Evolutionary conservation across 2,888 invertebrate genomes (phyloP).

Genomic region (Tachina grossa): DNA sequence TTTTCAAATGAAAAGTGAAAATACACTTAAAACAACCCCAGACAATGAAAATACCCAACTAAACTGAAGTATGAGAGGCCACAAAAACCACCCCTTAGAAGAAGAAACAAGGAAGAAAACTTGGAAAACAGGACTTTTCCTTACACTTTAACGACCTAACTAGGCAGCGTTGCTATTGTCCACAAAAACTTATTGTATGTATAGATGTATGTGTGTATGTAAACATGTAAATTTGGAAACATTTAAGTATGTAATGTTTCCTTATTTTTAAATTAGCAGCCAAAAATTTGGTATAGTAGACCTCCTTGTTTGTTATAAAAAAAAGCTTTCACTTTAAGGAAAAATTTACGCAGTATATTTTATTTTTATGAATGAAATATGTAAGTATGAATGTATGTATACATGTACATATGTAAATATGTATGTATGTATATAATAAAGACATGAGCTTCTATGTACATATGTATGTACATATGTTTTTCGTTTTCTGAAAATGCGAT

Average conservation of each 20-base stretch:
- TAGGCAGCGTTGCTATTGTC: constrained; percentile 62
- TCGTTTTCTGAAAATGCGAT: constrained; percentile 5
- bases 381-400: constrained; percentile 11
- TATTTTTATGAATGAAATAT: constrained; percentile 49
- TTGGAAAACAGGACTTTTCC: constrained; percentile 35
- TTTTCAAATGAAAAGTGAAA: constrained; percentile 59
- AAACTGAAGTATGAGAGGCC: neutral
- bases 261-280: constrained; percentile 2
- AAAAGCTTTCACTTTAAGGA: constrained; percentile 7
- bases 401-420: neutral
- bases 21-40: constrained; percentile 59
- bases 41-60: constrained; percentile 1
- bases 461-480: constrained; percentile 4
- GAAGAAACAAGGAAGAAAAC: neutral
- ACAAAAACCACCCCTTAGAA: constrained; percentile 46
- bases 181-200: constrained; percentile 8
- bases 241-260: constrained; percentile 32
- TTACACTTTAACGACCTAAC: constrained; percentile 47
- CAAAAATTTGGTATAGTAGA: neutral
- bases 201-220: neutral
- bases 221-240: neutral
- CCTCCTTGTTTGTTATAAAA: neutral
- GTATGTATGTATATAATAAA: neutral
- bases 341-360: constrained; percentile 49
- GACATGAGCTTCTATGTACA: neutral